phyloP scores from a whole-genome alignment of 2,113 vertebrate genomes.

The Symphodus melops region DNA sequence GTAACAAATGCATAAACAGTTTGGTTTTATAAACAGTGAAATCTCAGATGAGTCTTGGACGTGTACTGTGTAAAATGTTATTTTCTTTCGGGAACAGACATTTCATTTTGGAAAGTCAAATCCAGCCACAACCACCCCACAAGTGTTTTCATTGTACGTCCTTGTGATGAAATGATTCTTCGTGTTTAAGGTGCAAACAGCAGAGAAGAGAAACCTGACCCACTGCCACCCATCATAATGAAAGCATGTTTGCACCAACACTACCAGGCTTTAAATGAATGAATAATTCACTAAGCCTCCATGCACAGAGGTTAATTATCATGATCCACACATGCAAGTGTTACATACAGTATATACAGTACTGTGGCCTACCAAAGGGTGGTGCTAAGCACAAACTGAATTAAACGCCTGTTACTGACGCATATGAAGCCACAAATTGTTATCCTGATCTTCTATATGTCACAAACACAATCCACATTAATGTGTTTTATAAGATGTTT shows the following conservation, averaged over 20 bases:
- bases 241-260: slow-evolving; percentile 23
- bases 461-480: slow-evolving; percentile 3
- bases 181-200: slow-evolving; percentile 14
- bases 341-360: slow-evolving; percentile 40
- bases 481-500: background rate
- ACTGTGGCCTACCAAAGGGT: slow-evolving; percentile 70
- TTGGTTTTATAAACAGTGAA: no score
- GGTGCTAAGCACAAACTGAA: slow-evolving; percentile 75
- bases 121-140: background rate
- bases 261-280: slow-evolving; percentile 26
- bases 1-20: no score
- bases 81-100: background rate
- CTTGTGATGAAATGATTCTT: slow-evolving; percentile 11
- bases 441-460: background rate
- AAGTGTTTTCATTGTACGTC: slow-evolving; percentile 1
- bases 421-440: background rate
- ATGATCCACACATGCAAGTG: slow-evolving; percentile 40
- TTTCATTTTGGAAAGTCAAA: slow-evolving; percentile 17
- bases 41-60: no score
- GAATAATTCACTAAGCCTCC: slow-evolving; percentile 34
- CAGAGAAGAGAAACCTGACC: slow-evolving; percentile 2
- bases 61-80: no score
- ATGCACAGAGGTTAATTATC: slow-evolving; percentile 56
- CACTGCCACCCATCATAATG: slow-evolving; percentile 23
- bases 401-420: slow-evolving; percentile 14